phyloP scores from a whole-genome alignment of 53 echinoderm and acorn worm species.

The Actinopyga echinites region DNA sequence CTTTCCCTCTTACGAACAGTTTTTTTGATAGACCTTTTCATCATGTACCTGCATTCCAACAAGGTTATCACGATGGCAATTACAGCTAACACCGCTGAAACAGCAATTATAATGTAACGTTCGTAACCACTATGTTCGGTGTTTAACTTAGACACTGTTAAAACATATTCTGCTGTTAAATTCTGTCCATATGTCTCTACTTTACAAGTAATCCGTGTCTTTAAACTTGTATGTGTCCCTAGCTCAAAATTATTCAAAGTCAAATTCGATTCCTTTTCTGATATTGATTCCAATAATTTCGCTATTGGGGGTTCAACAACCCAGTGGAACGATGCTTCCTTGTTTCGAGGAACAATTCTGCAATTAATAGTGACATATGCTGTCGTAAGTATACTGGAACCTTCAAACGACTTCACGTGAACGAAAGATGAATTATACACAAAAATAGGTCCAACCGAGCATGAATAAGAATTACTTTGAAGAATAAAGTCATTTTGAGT shows the following conservation, averaged over 20 bases:
- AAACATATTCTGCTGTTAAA: not conserved
- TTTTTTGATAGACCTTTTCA: no score
- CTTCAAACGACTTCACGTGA: not conserved
- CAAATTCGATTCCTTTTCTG: not conserved
- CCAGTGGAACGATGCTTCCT: not conserved
- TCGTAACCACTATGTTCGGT: no score
- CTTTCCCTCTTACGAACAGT: no score
- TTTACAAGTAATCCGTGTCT: not conserved
- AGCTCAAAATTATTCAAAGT: not conserved
- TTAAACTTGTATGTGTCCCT: not conserved
- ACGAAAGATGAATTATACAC: not conserved
- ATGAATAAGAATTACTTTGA: not conserved
- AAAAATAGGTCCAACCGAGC: not conserved
- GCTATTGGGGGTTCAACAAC: not conserved
- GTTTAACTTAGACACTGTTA: not conserved
- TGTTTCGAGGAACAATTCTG: not conserved
- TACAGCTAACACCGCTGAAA: no score
- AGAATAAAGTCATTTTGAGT: not conserved
- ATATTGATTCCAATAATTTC: not conserved
- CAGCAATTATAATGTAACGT: no score
- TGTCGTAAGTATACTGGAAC: not conserved
- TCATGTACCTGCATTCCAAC: no score
- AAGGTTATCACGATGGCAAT: no score
- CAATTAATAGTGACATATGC: not conserved
- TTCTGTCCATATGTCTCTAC: not conserved